phyloP scores from a whole-genome alignment of 2,888 invertebrate genomes.

The Ormyrus pomaceus region DNA sequence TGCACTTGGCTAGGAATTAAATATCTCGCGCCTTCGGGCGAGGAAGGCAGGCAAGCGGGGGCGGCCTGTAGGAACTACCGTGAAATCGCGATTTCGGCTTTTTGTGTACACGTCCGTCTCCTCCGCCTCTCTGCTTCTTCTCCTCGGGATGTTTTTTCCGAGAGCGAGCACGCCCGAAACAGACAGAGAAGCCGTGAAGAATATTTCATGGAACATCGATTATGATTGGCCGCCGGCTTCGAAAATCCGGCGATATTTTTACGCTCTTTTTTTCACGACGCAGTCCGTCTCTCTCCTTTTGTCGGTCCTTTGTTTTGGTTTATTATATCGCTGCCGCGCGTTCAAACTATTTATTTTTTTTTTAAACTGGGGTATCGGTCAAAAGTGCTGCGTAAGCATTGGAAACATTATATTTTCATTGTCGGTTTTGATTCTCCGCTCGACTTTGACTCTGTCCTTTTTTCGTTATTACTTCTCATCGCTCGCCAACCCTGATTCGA shows the following conservation, averaged over 20 bases:
- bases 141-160: background rate
- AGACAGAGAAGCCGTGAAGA: conserved; percentile 52
- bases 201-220: conserved; percentile 59
- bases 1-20: conserved; percentile 50
- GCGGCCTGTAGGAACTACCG: conserved; percentile 55
- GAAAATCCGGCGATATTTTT: conserved; percentile 49
- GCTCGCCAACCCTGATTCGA: conserved; percentile 9
- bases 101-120: conserved; percentile 38
- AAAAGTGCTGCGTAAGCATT: conserved; percentile 54
- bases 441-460: background rate
- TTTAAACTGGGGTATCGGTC: background rate
- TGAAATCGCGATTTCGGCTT: conserved; percentile 56
- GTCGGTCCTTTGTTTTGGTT: conserved; percentile 50
- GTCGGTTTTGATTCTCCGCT: conserved; percentile 33
- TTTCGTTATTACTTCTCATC: conserved; percentile 22
- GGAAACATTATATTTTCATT: conserved; percentile 55
- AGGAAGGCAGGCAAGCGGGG: conserved; percentile 17
- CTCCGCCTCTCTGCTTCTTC: background rate
- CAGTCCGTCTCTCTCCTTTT: conserved; percentile 26
- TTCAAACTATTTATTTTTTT: conserved; percentile 50
- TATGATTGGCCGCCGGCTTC: conserved; percentile 50
- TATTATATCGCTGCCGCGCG: conserved; percentile 36
- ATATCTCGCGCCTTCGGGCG: conserved; percentile 40
- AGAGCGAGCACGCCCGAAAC: conserved; percentile 15
- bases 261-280: conserved; percentile 9